Evolutionary conservation across 2,888 invertebrate species (phyloP).

Genomic region (Leptura quadrifasciata): DNA sequence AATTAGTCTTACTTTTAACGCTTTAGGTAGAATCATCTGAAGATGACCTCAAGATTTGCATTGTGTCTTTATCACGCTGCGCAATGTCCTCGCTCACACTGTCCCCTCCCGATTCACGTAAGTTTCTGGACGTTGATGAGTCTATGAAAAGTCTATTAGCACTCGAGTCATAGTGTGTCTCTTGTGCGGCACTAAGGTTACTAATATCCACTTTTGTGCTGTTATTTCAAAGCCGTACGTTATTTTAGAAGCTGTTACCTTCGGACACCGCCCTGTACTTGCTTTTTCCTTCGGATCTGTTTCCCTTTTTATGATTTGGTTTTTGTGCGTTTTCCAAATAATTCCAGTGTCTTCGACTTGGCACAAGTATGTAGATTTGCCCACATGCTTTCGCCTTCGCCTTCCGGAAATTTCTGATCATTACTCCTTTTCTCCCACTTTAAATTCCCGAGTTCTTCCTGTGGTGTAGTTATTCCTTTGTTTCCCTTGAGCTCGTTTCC

Average conservation of each 20-base stretch:
- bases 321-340: background rate
- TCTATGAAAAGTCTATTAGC: too few relatives aligned
- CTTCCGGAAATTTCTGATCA: background rate
- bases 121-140: too few relatives aligned
- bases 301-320: background rate
- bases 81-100: background rate
- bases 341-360: background rate
- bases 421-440: background rate
- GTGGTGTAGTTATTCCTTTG: background rate
- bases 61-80: background rate
- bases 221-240: background rate
- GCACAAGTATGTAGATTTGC: background rate
- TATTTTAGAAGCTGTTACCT: background rate
- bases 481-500: background rate
- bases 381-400: background rate
- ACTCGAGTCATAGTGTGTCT: background rate
- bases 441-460: background rate
- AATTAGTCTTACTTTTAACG: background rate
- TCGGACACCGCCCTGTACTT: background rate
- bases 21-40: background rate
- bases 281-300: background rate
- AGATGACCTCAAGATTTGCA: background rate
- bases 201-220: background rate
- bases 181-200: background rate
- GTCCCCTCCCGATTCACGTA: too few relatives aligned